Base-by-base conservation (phyloP, 2,797 vertebrate species). In the Clamator glandarius region DNA sequence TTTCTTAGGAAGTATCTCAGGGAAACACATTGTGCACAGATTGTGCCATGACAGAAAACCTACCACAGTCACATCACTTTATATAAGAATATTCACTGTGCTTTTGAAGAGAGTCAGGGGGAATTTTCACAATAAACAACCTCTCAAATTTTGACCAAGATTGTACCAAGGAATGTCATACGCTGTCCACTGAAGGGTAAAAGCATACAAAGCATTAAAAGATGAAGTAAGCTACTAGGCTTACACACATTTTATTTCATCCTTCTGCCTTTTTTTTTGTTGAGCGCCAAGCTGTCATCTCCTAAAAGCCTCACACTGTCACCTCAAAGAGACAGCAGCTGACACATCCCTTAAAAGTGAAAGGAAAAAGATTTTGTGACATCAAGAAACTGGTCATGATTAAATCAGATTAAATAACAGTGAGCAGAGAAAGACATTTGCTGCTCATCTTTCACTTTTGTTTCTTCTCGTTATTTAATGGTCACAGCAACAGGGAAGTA, bases 361-460 rank as follows among this genome's bases (percentile, higher is more conserved):
- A 93, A 84, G 31, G 42, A 67, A 89, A 54, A 84, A 68, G 58
- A 76, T 68, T 93, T 73, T 80, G 42, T 84, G 88, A 54, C 46
- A 84, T 35, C 82, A 64, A 83, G 80, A 88, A 93, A 72, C 50
- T 23, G 12, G 11, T 11, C 6, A 44, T 61, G 75, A 89, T 67
- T 93, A 91, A 72, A 88, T 78, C 35, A 52, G 59, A 75, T 54
- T 66, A 72, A 91, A 39, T 67, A 89, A 59, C 41, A 70, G 5
- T 42, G 78, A 75, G 20, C 51, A 55, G 42, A 55, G 69, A 76
- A 82, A 67, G 55, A 26, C 26, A 77, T 46, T 74, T 92, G 17
- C 26, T 64, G 44, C 19, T 90, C 15, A 15, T 83, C 84, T 75
- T 87, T 77, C 73, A 48, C 13, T 68, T 89, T 73, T 59, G 16